Percentiles rank a stretch among this genome's conserved stretches.
phyloP scores from a whole-genome alignment of 2,113 vertebrate genomes.

The Hoplias malabaricus region DNA sequence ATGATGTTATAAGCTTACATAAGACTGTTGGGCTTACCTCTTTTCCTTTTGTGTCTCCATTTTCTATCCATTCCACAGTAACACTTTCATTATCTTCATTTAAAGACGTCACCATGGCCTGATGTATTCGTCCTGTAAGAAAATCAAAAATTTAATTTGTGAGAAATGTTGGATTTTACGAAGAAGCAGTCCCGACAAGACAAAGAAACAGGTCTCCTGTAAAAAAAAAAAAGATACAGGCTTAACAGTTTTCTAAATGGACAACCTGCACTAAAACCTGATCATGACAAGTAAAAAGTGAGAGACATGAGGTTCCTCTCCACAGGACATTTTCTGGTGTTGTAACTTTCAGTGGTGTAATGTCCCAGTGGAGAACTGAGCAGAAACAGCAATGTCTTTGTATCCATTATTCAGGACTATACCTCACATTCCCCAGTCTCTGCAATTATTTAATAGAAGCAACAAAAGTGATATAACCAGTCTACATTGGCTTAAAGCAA shows the following conservation, averaged over 20 bases:
- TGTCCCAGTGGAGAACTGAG: conserved; percentile 33
- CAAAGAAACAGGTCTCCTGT: not conserved
- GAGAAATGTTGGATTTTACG: not conserved
- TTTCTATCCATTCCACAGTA: conserved; percentile 98
- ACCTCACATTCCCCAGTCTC: conserved; percentile 24
- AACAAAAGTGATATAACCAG: conserved; percentile 60
- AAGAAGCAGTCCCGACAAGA: not conserved
- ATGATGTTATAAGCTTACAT: conserved; percentile 43
- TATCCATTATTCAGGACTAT: conserved; percentile 64
- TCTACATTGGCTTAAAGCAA: conserved; percentile 38
- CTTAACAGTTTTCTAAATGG: no score
- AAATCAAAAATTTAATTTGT: conserved; percentile 16
- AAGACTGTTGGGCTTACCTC: conserved; percentile 74
- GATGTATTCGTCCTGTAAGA: conserved; percentile 87
- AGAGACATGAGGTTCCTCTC: not conserved
- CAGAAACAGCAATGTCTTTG: conserved; percentile 55
- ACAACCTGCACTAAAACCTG: not conserved
- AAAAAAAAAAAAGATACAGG: no score
- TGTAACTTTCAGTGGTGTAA: conserved; percentile 40
- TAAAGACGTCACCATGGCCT: conserved; percentile 96
- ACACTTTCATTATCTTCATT: conserved; percentile 96
- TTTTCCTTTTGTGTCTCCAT: conserved; percentile 98
- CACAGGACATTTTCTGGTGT: conserved; percentile 34
- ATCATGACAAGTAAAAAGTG: not conserved
- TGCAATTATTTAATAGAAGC: conserved; percentile 41